Evolutionary conservation across 2,888 invertebrate species (phyloP), one percentile per base, ranked within the genome.

Genomic region (Eristalis arbustorum): DNA sequence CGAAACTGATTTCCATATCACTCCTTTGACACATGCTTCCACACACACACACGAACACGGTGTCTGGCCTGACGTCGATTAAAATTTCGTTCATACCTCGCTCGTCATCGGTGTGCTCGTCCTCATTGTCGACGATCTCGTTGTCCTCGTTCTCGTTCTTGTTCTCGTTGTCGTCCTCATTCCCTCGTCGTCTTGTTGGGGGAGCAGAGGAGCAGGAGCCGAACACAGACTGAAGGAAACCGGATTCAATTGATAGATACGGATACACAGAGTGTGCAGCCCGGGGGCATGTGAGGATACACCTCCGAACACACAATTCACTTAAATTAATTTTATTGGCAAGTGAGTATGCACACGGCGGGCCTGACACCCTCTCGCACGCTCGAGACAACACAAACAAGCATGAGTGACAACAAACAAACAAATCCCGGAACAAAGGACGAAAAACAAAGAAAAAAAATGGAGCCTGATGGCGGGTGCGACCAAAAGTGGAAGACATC

Each of bases 251-350:
- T 87, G 78, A 87, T 75, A 68, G 76, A 37, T 61, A 76, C 13
- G n/a, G 75, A 78, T 73, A 83, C 71, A 71, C 62, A 74, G 23
- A 23, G 72, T 68, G 66, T 85, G 85, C 73, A 82, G 77, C 75
- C 87, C 61, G 78, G 34, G 6, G 49, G 8, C 4, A 8, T 3
- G 18, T 18, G n/a, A 49, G 49, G 85, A 87, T 83, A 78, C 83
- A 83, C 87, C 87, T 87, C 83, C 83, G 72, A 83, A 87, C 49
- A 87, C 49, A 49, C 82, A 87, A 87, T 87, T 83, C 87, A 79
- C 87, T 87, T 87, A 87, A 87, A 87, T 87, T 87, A 87, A 87
- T 87, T 87, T 87, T 87, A 83, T 87, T 83, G 87, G 66, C 78
- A 75, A 87, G 68, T 68, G 62, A 74, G 73, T 82, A 61, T 81